These are phyloP conservation scores for Podarcis raffonei DNA, from an alignment of 2,113 vertebrate species.

Conservation along the genomic window DNA sequence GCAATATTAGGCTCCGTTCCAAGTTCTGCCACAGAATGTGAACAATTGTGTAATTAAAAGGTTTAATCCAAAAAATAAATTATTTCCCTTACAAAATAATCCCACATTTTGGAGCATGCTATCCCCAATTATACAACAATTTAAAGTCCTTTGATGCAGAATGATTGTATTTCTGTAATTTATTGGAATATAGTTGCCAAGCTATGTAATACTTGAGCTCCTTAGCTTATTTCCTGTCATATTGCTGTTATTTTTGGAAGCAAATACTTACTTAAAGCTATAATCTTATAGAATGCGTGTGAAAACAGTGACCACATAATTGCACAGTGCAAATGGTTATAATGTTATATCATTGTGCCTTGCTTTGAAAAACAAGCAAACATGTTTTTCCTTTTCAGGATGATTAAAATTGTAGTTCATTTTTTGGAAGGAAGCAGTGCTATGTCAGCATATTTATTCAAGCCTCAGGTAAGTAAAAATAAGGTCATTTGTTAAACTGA, in stretches of 20 bases:
- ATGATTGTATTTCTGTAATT: not conserved
- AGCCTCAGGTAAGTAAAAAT: constrained; percentile 23
- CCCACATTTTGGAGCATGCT: constrained; percentile 11
- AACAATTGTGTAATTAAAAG: constrained; percentile 10
- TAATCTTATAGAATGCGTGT: not conserved
- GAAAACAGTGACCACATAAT: not conserved
- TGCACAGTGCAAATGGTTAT: constrained; percentile 8
- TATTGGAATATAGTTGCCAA: constrained; percentile 20
- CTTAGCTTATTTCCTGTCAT: not conserved
- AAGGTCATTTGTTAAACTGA: not conserved
- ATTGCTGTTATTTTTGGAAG: not conserved
- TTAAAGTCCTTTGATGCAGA: not conserved
- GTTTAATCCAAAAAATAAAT: constrained; percentile 16
- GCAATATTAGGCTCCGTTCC: not conserved
- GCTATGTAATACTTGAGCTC: not conserved
- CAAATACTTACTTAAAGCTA: not conserved
- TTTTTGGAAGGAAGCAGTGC: constrained; percentile 1
- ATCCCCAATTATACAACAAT: not conserved
- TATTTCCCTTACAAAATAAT: constrained; percentile 12
- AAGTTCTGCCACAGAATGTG: not conserved
- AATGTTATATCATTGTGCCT: not conserved
- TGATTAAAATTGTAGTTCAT: not conserved
- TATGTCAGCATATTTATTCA: not conserved
- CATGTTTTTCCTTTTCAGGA: not conserved
- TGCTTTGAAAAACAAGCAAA: not conserved